These are phyloP conservation scores for Diogma glabrata DNA, from an alignment of 2,888 invertebrate species.

Conservation along the genomic window DNA sequence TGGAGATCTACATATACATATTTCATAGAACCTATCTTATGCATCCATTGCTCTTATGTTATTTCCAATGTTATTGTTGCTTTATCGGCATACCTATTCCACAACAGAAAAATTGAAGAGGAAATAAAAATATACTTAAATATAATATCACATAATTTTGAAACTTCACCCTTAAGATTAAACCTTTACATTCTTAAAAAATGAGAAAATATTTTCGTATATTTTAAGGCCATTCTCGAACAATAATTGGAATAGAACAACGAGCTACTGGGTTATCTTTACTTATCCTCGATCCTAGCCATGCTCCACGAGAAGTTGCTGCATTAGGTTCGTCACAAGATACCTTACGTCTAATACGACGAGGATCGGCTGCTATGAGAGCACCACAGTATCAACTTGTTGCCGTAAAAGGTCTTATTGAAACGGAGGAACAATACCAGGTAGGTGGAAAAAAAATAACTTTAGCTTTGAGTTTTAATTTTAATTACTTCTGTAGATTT, in stretches of 20 bases:
- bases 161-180: too few relatives aligned
- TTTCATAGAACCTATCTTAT: too few relatives aligned
- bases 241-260: constrained; percentile 79
- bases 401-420: constrained; percentile 60
- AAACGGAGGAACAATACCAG: constrained; percentile 62
- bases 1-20: too few relatives aligned
- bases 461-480: neutral
- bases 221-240: constrained; percentile 68
- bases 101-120: neutral
- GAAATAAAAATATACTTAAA: neutral
- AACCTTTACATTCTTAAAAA: neutral
- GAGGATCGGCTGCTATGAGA: constrained; percentile 64
- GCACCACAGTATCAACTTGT: constrained; percentile 81
- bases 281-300: constrained; percentile 76
- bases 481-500: neutral
- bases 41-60: too few relatives aligned
- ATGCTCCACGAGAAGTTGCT: constrained; percentile 67
- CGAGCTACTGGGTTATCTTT: constrained; percentile 54
- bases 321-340: constrained; percentile 37
- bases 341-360: constrained; percentile 55
- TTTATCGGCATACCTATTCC: too few relatives aligned
- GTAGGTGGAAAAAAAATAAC: constrained; percentile 36
- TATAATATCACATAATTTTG: too few relatives aligned
- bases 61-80: too few relatives aligned
- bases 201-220: neutral